phyloP scores from a whole-genome alignment of 1,140 invertebrate species.

The Drosophila novamexicana region DNA sequence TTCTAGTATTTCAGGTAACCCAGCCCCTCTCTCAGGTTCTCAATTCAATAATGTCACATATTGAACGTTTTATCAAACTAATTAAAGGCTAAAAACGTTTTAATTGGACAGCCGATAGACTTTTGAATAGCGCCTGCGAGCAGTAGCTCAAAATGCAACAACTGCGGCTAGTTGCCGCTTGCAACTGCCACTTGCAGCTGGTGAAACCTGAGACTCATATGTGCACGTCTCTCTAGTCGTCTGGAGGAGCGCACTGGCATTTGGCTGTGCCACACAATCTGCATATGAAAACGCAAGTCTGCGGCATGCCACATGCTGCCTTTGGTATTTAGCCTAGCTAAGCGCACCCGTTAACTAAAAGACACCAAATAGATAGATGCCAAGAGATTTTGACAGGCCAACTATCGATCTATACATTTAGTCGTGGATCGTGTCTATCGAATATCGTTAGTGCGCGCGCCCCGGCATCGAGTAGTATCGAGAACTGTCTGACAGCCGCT shows the following conservation, averaged over 20 bases:
- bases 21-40: constrained; percentile 15
- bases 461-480: constrained; percentile 17
- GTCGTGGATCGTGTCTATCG: constrained; percentile 20
- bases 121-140: constrained; percentile 63
- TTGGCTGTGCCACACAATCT: constrained; percentile 68
- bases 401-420: constrained; percentile 65
- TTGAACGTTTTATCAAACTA: constrained; percentile 67
- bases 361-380: constrained; percentile 71
- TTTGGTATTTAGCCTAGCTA: constrained; percentile 61
- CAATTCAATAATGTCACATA: constrained; percentile 47
- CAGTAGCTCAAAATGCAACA: constrained; percentile 27
- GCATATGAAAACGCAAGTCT: constrained; percentile 59
- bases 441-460: constrained; percentile 15
- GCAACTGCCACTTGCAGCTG: constrained; percentile 14
- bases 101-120: constrained; percentile 78
- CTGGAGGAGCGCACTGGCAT: constrained; percentile 55
- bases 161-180: neutral
- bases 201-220: constrained; percentile 48
- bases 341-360: constrained; percentile 27
- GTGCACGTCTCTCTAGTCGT: constrained; percentile 28
- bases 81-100: constrained; percentile 77
- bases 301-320: constrained; percentile 41
- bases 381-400: constrained; percentile 76
- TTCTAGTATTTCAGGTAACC: constrained; percentile 14
- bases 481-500: constrained; percentile 41